Conservation (phyloP, 2,888 invertebrate species). For the Neoitamus cyanurus region DNA sequence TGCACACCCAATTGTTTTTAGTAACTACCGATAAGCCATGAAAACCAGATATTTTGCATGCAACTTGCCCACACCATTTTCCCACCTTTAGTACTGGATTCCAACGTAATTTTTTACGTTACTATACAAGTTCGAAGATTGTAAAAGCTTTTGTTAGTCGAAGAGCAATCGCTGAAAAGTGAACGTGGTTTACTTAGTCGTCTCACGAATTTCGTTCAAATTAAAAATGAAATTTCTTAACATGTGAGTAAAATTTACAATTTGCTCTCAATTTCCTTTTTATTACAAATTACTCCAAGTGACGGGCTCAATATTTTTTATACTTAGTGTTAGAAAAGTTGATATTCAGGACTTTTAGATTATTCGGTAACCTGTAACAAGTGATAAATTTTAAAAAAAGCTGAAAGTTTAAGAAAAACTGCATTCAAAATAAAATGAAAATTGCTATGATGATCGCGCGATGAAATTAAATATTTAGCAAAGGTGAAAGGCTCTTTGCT, state of each 20-base stretch:
- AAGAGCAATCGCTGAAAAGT: conserved; percentile 52
- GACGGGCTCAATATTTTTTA: not conserved
- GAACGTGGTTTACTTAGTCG: conserved; percentile 50
- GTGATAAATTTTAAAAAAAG: conserved; percentile 30
- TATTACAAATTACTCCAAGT: not conserved
- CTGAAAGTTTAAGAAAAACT: conserved; percentile 29
- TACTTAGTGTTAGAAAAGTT: not conserved
- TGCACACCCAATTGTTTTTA: conserved; percentile 31
- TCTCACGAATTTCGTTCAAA: conserved; percentile 47
- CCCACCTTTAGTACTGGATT: conserved; percentile 29
- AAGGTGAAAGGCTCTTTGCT: conserved; percentile 38
- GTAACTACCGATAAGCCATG: conserved; percentile 17
- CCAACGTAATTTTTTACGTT: conserved; percentile 28
- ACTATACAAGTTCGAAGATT: conserved; percentile 52
- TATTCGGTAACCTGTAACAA: not conserved
- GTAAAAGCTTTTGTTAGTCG: conserved; percentile 53
- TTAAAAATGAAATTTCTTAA: conserved; percentile 50
- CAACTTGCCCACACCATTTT: conserved; percentile 39
- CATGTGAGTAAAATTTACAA: conserved; percentile 49
- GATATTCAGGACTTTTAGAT: conserved; percentile 6
- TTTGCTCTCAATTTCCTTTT: conserved; percentile 14
- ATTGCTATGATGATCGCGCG: not conserved
- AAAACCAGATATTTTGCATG: conserved; percentile 40
- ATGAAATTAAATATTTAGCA: conserved; percentile 29
- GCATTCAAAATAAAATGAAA: conserved; percentile 4